These are phyloP conservation scores for Therioaphis trifolii DNA, from an alignment of 2,888 invertebrate genomes.

Conservation along the genomic window DNA sequence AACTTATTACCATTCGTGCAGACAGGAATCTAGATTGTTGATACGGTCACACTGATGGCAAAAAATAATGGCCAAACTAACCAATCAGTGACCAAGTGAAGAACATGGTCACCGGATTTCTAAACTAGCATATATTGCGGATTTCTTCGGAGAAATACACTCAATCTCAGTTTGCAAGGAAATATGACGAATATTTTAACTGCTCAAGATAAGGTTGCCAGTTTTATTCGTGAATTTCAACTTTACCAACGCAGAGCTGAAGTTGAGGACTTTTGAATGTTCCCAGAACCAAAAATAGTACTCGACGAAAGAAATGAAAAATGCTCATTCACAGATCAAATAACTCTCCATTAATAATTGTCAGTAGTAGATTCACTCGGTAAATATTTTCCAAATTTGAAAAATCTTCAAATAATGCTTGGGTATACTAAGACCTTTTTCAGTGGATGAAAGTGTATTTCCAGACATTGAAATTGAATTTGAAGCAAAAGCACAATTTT, in stretches of 20 bases:
- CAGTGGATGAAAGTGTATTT: slow-evolving; percentile 43
- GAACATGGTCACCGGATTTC: no score
- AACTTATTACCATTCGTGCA: no score
- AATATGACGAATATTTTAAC: slow-evolving; percentile 41
- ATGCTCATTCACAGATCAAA: slow-evolving; percentile 32
- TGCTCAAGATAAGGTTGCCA: slow-evolving; percentile 36
- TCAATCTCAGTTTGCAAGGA: slow-evolving; percentile 38
- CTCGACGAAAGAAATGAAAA: slow-evolving; percentile 28
- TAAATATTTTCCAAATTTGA: slow-evolving; percentile 39
- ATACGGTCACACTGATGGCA: no score
- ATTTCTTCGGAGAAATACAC: slow-evolving; percentile 38
- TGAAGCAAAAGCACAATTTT: slow-evolving; percentile 37
- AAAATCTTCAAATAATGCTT: slow-evolving; percentile 41
- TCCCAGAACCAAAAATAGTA: no score
- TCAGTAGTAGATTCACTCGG: slow-evolving; percentile 33
- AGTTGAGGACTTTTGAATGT: slow-evolving; percentile 8
- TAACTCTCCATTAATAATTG: no score
- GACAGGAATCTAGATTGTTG: no score
- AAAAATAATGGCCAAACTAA: no score
- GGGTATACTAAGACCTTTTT: slow-evolving; percentile 23
- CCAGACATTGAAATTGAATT: slow-evolving; percentile 31
- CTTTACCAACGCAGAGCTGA: slow-evolving; percentile 13
- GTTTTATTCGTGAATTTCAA: slow-evolving; percentile 37
- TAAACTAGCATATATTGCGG: slow-evolving; percentile 40
- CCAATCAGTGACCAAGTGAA: no score